These are phyloP conservation scores for Leptopilina myrica DNA, from an alignment of 2,888 invertebrate genomes.

Conservation along the genomic window DNA sequence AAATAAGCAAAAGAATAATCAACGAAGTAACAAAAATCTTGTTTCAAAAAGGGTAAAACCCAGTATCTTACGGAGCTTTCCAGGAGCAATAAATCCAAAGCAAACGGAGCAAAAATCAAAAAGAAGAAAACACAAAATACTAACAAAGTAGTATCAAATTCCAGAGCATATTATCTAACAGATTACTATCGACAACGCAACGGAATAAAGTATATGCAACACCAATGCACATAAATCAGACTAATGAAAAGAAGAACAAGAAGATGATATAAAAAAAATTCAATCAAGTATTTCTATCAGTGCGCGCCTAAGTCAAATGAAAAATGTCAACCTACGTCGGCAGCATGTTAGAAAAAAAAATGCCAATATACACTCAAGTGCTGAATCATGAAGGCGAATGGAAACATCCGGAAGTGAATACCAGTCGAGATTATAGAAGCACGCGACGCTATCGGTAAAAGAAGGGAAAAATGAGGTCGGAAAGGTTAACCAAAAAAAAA, in stretches of 20 bases:
- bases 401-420: conserved; percentile 51
- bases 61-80: no score
- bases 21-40: no score
- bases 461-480: conserved; percentile 41
- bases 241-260: not conserved
- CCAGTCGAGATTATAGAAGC: conserved; percentile 47
- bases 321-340: conserved; percentile 48
- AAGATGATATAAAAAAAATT: not conserved
- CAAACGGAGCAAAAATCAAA: no score
- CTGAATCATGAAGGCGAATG: conserved; percentile 53
- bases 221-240: not conserved
- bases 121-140: no score
- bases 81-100: no score
- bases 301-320: not conserved
- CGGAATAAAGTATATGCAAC: no score
- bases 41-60: no score
- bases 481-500: conserved; percentile 33
- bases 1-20: no score
- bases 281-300: conserved; percentile 3
- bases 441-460: conserved; percentile 41
- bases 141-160: no score
- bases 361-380: conserved; percentile 49
- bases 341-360: conserved; percentile 47
- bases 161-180: no score
- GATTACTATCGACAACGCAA: no score